Evolutionary conservation across 2,113 vertebrate genomes (phyloP), one percentile per base, ranked within the genome.

Genomic region (Hippoglossus stenolepis): DNA sequence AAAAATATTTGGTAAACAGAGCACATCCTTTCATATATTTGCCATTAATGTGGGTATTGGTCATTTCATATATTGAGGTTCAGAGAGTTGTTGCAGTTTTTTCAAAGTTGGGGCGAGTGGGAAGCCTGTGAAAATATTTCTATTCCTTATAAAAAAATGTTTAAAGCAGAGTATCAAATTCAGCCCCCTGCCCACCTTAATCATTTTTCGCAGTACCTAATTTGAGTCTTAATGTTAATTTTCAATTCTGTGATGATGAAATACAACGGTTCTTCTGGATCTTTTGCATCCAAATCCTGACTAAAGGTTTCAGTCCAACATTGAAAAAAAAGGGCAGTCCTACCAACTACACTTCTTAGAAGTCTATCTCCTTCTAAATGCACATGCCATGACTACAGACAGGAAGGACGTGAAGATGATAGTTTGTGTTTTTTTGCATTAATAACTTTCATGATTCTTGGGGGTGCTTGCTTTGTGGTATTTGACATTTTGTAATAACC

Each of bases 331-430:
- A 63, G 35, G 4, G 7, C 15, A 9, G 5, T 70, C n/a, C 40
- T 14, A 38, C 15, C 21, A 5, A 53, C 54, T 56, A 17, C 21
- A 59, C 31, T 74, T n/a, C 31, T 74, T n/a, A 67, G 57, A 72
- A 47, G 31, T n/a, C 20, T 2, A 20, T 65, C 28, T 77, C 12
- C 43, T 13, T 15, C 4, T 6, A 20, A 31, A 31, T 8, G 62
- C 35, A 58, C 54, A 10, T 21, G 20, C 11, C 38, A 12, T 10
- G 38, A 40, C 38, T 40, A 8, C 38, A 40, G 38, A 40, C 38
- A 40, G 38, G 38, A 40, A 40, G 38, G 38, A 40, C 5, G 28
- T 28, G 35, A 38, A 38, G 35, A 38, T 38, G 43, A 45, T 45
- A 45, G 12, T 45, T 45, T 45, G 43, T 35, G 31, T 8, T 35